These are phyloP conservation scores for Hypotaenidia okinawae DNA, from an alignment of 2,797 vertebrate species.

Conservation along the genomic window DNA sequence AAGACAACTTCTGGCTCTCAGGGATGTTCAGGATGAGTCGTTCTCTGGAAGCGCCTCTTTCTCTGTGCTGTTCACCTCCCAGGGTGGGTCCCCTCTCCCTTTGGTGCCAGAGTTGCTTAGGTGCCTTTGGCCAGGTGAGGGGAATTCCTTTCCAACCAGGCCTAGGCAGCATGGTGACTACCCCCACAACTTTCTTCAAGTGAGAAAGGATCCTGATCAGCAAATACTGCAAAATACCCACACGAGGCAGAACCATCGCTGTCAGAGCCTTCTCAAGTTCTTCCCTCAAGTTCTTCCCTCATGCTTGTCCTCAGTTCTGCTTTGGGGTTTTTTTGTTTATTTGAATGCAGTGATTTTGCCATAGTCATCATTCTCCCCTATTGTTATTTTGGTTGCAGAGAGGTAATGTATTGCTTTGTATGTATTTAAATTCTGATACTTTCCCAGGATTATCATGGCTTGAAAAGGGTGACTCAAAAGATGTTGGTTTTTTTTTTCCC, in stretches of 20 bases:
- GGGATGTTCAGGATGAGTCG: background rate
- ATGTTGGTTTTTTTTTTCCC: background rate
- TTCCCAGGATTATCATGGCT: background rate
- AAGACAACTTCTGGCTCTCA: background rate
- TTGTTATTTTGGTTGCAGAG: background rate
- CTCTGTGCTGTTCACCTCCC: background rate
- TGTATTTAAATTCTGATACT: background rate
- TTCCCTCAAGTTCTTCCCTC: fast-evolving
- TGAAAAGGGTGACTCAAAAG: background rate
- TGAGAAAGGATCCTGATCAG: background rate
- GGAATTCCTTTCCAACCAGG: background rate
- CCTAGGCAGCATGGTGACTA: background rate
- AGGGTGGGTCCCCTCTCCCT: background rate
- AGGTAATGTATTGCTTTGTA: background rate
- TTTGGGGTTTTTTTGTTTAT: background rate
- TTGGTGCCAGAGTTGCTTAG: background rate
- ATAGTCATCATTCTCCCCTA: fast-evolving
- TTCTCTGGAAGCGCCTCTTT: background rate
- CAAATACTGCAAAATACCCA: background rate
- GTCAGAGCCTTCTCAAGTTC: fast-evolving
- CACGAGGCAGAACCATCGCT: background rate
- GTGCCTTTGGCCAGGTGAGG: background rate
- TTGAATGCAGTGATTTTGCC: background rate
- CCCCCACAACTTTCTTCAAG: background rate
- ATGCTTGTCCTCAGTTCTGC: background rate